Evolutionary conservation across 2,113 vertebrate species (phyloP).

Genomic region (Pseudopipra pipra): DNA sequence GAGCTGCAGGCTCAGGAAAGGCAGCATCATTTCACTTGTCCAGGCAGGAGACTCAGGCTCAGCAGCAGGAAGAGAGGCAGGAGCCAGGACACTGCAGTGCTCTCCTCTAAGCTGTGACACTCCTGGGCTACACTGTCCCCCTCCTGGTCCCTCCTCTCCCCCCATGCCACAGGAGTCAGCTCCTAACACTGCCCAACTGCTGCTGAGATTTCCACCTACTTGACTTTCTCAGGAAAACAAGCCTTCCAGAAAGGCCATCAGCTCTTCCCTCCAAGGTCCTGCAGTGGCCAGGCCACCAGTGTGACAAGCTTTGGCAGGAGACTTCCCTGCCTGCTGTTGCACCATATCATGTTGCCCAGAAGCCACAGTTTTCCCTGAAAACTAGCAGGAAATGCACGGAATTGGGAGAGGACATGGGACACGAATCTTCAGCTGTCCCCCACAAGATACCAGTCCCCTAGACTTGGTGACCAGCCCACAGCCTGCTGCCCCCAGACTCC

Average conservation of each 20-base stretch:
- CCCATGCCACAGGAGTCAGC: accelerated
- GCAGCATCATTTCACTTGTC: neutral
- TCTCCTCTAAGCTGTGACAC: neutral
- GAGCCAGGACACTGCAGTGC: neutral
- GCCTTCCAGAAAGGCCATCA: neutral
- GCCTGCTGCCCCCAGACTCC: neutral
- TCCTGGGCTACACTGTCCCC: neutral
- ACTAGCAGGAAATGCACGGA: neutral
- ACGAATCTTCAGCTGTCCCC: neutral
- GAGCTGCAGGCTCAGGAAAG: neutral
- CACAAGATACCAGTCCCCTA: neutral
- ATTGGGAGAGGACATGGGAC: neutral
- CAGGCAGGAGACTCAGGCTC: neutral
- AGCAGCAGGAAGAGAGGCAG: neutral
- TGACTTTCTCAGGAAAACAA: neutral
- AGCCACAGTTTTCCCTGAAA: neutral
- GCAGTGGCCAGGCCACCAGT: neutral
- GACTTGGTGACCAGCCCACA: accelerated
- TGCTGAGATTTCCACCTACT: neutral
- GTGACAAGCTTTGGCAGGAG: neutral
- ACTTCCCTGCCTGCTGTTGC: neutral
- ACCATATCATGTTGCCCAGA: accelerated
- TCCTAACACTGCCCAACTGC: neutral
- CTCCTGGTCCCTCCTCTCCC: neutral
- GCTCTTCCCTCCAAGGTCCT: neutral